Evolutionary conservation across 2,888 invertebrate species (phyloP).

Genomic region (Diarsia rubi): DNA sequence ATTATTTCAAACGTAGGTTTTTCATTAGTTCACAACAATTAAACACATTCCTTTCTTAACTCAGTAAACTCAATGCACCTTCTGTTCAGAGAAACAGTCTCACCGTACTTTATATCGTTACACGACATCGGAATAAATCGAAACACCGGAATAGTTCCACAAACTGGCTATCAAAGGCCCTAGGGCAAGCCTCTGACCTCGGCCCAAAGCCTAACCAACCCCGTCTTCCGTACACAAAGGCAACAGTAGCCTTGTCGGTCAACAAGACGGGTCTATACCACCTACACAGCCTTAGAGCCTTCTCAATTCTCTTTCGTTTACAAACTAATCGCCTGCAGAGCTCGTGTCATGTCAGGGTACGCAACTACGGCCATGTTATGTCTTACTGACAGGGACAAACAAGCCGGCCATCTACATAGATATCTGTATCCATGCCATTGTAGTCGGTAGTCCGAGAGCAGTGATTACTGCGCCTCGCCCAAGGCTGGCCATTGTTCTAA

Average conservation of each 20-base stretch:
- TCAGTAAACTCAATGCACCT: background rate
- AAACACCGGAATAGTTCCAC: slow-evolving; percentile 23
- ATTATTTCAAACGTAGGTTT: background rate
- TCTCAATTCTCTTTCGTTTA: slow-evolving; percentile 61
- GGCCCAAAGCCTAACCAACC: slow-evolving; percentile 28
- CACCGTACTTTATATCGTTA: slow-evolving; percentile 11
- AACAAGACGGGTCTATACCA: slow-evolving; percentile 38
- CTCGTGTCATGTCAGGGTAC: slow-evolving; percentile 51
- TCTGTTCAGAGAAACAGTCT: background rate
- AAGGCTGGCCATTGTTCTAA: slow-evolving; percentile 88
- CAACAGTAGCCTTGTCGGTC: slow-evolving; percentile 32
- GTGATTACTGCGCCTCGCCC: slow-evolving; percentile 86
- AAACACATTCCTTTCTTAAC: background rate
- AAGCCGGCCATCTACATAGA: slow-evolving; percentile 62
- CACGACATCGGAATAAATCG: slow-evolving; percentile 22
- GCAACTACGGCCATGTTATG: slow-evolving; percentile 64
- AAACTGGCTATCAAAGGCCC: slow-evolving; percentile 41
- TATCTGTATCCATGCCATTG: slow-evolving; percentile 63
- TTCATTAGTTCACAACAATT: background rate
- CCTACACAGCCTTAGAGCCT: slow-evolving; percentile 22
- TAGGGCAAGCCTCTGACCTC: slow-evolving; percentile 34
- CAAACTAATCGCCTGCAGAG: slow-evolving; percentile 56
- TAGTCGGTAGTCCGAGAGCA: slow-evolving; percentile 70
- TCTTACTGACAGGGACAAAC: slow-evolving; percentile 70
- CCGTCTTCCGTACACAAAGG: slow-evolving; percentile 39